Conservation (phyloP, 1,140 invertebrate species). For the Drosophila quadrilineata region DNA sequence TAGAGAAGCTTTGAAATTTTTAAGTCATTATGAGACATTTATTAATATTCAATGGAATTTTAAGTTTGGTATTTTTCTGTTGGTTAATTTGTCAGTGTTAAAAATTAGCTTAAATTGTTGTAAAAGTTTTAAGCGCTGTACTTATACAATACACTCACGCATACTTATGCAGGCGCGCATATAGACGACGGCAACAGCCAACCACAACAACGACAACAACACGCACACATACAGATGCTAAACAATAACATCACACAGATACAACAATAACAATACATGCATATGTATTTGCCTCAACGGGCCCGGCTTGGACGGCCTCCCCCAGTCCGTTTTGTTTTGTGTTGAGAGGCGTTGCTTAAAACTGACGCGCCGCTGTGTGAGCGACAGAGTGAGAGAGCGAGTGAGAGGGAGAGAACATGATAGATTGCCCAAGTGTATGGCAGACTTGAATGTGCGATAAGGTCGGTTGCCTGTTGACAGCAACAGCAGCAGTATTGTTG, state of each 20-base stretch:
- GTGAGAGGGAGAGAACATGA: slow-evolving; percentile 32
- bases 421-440: slow-evolving; percentile 15
- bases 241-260: slow-evolving; percentile 5
- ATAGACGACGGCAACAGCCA: slow-evolving; percentile 39
- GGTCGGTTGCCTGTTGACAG: slow-evolving; percentile 38
- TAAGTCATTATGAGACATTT: not conserved
- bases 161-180: not conserved
- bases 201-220: slow-evolving; percentile 55
- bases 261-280: slow-evolving; percentile 48
- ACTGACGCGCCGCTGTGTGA: slow-evolving; percentile 13
- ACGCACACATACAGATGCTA: too few species aligned
- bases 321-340: slow-evolving; percentile 28
- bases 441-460: slow-evolving; percentile 55
- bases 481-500: slow-evolving; percentile 8
- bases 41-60: slow-evolving; percentile 9
- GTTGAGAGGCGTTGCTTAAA: slow-evolving; percentile 76
- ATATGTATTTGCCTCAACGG: slow-evolving; percentile 41
- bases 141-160: slow-evolving; percentile 12
- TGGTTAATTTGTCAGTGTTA: not conserved
- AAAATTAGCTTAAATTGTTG: slow-evolving; percentile 19
- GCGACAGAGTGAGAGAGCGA: slow-evolving; percentile 18
- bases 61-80: slow-evolving; percentile 14
- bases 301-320: slow-evolving; percentile 40
- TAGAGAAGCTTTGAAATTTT: too few species aligned
- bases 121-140: slow-evolving; percentile 12